Evolutionary conservation across 2,113 vertebrate genomes (phyloP).

Genomic region (Rhinoderma darwinii): DNA sequence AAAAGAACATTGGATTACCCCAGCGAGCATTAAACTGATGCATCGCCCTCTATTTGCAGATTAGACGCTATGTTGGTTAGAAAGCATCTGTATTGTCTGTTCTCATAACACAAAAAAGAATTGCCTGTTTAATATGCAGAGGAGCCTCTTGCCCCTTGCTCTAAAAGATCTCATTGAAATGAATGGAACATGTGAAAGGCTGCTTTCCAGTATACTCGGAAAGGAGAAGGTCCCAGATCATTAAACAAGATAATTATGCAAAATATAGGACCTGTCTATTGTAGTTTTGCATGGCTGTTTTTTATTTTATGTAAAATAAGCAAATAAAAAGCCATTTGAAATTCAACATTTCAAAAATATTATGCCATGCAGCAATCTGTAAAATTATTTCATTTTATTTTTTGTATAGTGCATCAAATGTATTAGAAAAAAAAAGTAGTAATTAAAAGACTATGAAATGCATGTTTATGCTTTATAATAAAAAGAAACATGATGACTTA

Average conservation of each 20-base stretch:
- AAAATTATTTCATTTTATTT: constrained; percentile 19
- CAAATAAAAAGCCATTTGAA: constrained; percentile 50
- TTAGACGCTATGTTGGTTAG: constrained; percentile 4
- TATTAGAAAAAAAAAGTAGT: background rate
- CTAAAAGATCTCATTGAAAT: constrained; percentile 47
- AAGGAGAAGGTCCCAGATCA: constrained; percentile 40
- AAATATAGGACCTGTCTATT: constrained; percentile 38
- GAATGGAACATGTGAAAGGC: constrained; percentile 42
- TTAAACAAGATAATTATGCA: constrained; percentile 52
- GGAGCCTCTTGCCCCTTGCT: constrained; percentile 27
- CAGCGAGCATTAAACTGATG: constrained; percentile 20
- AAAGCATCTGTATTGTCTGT: constrained; percentile 20
- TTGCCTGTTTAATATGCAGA: constrained; percentile 49
- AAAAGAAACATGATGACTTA: background rate
- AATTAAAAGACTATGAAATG: background rate
- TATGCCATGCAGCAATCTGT: constrained; percentile 29
- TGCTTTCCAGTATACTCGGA: constrained; percentile 26
- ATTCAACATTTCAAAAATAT: constrained; percentile 33
- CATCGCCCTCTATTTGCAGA: background rate
- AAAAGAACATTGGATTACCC: background rate
- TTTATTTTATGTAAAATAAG: constrained; percentile 51
- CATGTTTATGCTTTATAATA: background rate
- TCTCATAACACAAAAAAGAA: background rate
- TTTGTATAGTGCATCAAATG: background rate
- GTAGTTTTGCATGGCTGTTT: constrained; percentile 28